Base-by-base conservation (phyloP, 2,113 vertebrate genomes). In the Chlamydotis undulata region DNA sequence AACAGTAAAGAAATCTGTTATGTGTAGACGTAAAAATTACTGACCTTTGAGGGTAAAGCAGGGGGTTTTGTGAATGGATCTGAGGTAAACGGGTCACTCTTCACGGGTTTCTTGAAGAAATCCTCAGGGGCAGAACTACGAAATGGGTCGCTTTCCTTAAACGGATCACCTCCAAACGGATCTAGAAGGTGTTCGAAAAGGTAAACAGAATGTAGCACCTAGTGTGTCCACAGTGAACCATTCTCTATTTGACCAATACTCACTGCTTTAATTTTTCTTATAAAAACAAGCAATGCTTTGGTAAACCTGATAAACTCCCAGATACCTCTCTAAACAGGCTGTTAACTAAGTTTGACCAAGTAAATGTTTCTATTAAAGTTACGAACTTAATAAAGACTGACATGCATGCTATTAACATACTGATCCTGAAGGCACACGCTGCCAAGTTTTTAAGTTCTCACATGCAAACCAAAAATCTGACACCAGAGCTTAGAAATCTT, bases 161-260 rank as follows among this genome's bases (percentile, higher is more conserved):
- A 99, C 0, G 99, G 99, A 88, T 99, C 99, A 22, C 98, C 99
- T 52, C 99, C 99, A 75, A 99, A 99, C 1, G 99, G 99, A 98
- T 99, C 99, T 99, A 91, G 39, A 21, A 68, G 24, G 19, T 78
- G 10, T 7, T 60, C 6, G 18, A 43, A 23, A 60, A 87, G 22
- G 59, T 28, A 67, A 90, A 49, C 0, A 52, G 12, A 70, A 49
- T 7, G 45, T 7, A 82, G 53, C 24, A 61, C 17, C 55, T 15
- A 7, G 7, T 2, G 35, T 1, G 4, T 28, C 76, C 53, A 3
- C 2, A 41, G 57, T 6, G n/a, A 86, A 64, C 35, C 29, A 37
- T 70, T 37, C 29, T 21, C 0, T 5, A 28, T 25, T 47, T 22
- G 21, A 74, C 63, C 53, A 22, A 14, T 4, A 33, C 24, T 56